A percentile compares a stretch with the other conserved stretches of the same genome.
These are phyloP conservation scores for Zosterops borbonicus DNA, from an alignment of 2,113 vertebrate species.

Conservation along the genomic window DNA sequence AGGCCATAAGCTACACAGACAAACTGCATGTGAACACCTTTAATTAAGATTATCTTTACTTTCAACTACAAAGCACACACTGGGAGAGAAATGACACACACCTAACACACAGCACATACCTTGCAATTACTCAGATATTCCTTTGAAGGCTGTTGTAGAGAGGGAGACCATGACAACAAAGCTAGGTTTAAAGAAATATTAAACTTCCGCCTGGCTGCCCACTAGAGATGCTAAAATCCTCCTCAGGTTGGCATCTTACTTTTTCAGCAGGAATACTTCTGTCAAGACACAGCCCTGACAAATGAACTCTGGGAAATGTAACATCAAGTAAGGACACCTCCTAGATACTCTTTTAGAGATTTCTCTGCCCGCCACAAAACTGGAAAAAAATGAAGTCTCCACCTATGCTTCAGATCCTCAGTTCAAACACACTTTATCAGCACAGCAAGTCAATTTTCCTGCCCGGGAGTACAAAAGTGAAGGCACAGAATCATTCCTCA, in stretches of 20 bases:
- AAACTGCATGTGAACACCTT: neutral
- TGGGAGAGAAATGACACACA: neutral
- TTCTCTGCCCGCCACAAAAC: neutral
- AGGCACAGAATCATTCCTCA: conserved; percentile 2
- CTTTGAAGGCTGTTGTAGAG: conserved; percentile 16
- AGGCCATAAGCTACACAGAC: neutral
- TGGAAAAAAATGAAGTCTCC: neutral
- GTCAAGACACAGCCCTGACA: neutral
- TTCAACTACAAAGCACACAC: neutral
- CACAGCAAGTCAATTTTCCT: neutral
- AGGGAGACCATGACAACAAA: neutral
- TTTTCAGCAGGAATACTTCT: neutral
- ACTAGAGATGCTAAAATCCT: neutral
- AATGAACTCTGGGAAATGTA: neutral
- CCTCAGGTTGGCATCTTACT: neutral
- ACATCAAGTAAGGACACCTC: neutral
- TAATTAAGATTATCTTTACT: conserved; percentile 21
- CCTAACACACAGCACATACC: neutral
- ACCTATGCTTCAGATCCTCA: neutral
- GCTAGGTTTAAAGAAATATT: neutral
- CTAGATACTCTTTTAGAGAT: neutral
- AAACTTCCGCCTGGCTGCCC: neutral
- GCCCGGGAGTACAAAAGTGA: neutral
- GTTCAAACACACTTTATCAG: conserved; percentile 20
- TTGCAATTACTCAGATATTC: conserved; percentile 11